Evolutionary conservation across 1,140 invertebrate genomes (phyloP).

Genomic region (Chymomyza costata): DNA sequence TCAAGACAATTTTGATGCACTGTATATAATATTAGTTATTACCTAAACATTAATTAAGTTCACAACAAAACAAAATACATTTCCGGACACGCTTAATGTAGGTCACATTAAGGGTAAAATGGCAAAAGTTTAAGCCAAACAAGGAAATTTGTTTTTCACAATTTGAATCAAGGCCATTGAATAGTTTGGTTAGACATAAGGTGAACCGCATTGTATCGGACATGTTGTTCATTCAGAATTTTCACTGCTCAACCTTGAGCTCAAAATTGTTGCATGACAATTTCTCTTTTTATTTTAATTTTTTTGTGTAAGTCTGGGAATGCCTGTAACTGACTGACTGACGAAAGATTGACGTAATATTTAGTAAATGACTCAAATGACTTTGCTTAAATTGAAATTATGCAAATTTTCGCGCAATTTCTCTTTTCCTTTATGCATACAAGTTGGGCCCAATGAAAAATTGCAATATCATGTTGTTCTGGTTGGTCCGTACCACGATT

Average conservation of each 20-base stretch:
- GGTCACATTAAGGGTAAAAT: constrained; percentile 53
- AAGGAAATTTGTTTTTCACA: constrained; percentile 44
- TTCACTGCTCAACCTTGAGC: constrained; percentile 8
- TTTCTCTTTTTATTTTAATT: constrained; percentile 12
- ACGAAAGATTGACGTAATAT: too few species aligned
- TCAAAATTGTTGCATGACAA: constrained; percentile 20
- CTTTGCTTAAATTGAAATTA: too few species aligned
- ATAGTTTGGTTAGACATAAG: constrained; percentile 39
- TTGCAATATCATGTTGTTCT: too few species aligned
- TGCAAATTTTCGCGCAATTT: constrained; percentile 10
- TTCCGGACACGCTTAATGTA: constrained; percentile 53
- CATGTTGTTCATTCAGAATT: constrained; percentile 15
- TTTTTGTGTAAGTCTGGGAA: background rate
- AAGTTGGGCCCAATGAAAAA: constrained; percentile 10
- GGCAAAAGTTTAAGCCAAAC: constrained; percentile 47
- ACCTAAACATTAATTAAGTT: too few species aligned
- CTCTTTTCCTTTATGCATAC: constrained; percentile 9
- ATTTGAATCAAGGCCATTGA: constrained; percentile 40
- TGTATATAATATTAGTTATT: too few species aligned
- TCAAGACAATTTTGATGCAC: too few species aligned
- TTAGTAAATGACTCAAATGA: too few species aligned
- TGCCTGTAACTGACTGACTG: background rate
- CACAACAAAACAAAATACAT: constrained; percentile 23
- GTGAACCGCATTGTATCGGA: constrained; percentile 36
- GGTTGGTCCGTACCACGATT: too few species aligned